Base-by-base conservation (phyloP, 2,797 vertebrate genomes). In the Rhynchotus rufescens region DNA sequence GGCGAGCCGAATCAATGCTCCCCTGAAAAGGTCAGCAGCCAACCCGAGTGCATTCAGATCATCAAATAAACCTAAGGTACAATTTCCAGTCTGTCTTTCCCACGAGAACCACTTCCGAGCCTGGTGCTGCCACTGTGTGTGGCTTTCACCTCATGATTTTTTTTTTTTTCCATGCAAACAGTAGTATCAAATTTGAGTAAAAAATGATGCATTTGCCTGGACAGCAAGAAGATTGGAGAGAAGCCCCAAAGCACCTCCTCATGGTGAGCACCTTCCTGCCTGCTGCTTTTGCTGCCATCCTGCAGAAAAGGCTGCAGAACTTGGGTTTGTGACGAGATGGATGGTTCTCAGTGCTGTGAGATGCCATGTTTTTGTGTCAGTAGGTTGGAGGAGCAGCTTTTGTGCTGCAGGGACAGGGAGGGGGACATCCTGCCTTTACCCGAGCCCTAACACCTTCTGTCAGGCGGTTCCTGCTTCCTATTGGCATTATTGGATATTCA, bases 11-110 rank as follows among this genome's bases (percentile, higher is more conserved):
- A 92, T 96, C 95, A 72, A 89, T 94, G 95, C 28, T 38, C 4
- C 57, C 77, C 82, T 92, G 96, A 52, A 97, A 98, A 98, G 96
- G 96, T 97, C 97, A 96, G 89, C 62, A 78, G 86, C 72, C 79
- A 84, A 79, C 74, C 86, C 86, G 93, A 93, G 90, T 6, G 21
- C 72, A 59, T 90, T 94, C 83, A 45, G 51, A 72, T 91, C 90
- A 76, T 88, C 90, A 75, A 44, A 59, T 88, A 88, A 95, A 92
- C 3, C 20, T 51, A 73, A 93, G 80, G 62, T 47, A 92, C 68
- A 49, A 65, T 94, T 95, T 92, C 79, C 89, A 92, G 80, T 84
- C 13, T 15, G 42, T 52, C 68, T 82, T 64, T 60, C 28, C 80
- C n/a, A 1, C 1, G 56, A 42, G 84, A 88, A 91, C 95, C 62